Evolutionary conservation across 2,888 invertebrate species (phyloP).

Genomic region (Hirtodrosophila duncani): DNA sequence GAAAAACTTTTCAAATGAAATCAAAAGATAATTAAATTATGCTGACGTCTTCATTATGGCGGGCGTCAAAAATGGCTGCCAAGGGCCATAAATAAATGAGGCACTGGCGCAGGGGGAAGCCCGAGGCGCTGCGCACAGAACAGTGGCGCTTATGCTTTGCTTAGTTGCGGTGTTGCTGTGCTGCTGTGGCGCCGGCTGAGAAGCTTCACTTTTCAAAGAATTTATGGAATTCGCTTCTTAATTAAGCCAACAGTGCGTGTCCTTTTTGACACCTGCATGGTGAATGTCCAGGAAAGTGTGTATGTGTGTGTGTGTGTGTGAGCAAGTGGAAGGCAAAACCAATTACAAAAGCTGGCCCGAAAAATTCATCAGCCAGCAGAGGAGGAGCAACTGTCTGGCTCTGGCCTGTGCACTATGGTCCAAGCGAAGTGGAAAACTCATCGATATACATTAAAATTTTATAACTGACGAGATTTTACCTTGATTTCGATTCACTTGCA

Average conservation of each 20-base stretch:
- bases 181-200: no score
- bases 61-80: constrained; percentile 6
- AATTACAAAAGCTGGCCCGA: constrained; percentile 54
- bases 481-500: no score
- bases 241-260: constrained; percentile 33
- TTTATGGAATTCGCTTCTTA: constrained; percentile 41
- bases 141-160: no score
- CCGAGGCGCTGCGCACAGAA: not conserved
- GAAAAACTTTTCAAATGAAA: constrained; percentile 31
- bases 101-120: no score
- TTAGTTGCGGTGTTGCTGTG: no score
- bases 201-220: constrained; percentile 10
- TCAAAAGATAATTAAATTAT: constrained; percentile 52
- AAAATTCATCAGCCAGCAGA: constrained; percentile 37
- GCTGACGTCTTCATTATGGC: constrained; percentile 10
- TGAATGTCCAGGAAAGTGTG: constrained; percentile 3
- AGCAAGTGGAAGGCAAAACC: constrained; percentile 34
- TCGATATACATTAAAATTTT: no score
- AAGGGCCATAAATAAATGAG: not conserved
- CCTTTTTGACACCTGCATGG: not conserved
- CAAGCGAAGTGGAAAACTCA: no score
- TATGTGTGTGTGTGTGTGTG: constrained; percentile 4
- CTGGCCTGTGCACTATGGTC: no score
- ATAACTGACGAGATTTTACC: no score
- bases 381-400: not conserved